These are phyloP conservation scores for Drosophila bipectinata DNA, from an alignment of 1,140 invertebrate species.

Conservation along the genomic window DNA sequence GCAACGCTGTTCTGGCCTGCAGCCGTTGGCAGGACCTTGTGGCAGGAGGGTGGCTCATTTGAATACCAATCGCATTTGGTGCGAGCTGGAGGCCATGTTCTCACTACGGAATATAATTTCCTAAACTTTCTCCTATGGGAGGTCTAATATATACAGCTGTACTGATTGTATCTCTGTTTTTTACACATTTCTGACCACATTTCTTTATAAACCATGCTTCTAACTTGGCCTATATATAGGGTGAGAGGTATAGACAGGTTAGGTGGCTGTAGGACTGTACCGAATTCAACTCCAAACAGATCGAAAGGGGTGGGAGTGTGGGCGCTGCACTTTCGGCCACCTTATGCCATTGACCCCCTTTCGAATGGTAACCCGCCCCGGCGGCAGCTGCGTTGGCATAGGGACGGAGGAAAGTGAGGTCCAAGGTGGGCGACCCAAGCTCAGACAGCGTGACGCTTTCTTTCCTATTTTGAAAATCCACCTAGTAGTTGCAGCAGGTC, in stretches of 20 bases:
- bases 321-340: conserved; percentile 26
- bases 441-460: conserved; percentile 56
- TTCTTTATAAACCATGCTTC: no score
- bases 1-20: not conserved
- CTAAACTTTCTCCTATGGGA: no score
- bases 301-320: not conserved
- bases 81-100: not conserved
- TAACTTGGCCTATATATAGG: no score
- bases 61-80: conserved; percentile 24
- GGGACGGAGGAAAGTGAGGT: conserved; percentile 11
- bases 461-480: conserved; percentile 18
- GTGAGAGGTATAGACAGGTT: no score
- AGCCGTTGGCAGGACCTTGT: conserved; percentile 20
- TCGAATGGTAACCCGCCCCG: conserved; percentile 4
- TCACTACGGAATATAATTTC: not conserved
- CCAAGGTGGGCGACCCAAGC: conserved; percentile 14
- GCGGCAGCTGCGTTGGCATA: conserved; percentile 62
- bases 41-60: conserved; percentile 38
- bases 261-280: no score
- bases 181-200: no score
- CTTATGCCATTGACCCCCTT: conserved; percentile 43
- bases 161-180: no score
- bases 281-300: no score
- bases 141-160: no score
- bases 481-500: conserved; percentile 18